phyloP scores from a whole-genome alignment of 2,888 invertebrate genomes.

The Arenicola marina region DNA sequence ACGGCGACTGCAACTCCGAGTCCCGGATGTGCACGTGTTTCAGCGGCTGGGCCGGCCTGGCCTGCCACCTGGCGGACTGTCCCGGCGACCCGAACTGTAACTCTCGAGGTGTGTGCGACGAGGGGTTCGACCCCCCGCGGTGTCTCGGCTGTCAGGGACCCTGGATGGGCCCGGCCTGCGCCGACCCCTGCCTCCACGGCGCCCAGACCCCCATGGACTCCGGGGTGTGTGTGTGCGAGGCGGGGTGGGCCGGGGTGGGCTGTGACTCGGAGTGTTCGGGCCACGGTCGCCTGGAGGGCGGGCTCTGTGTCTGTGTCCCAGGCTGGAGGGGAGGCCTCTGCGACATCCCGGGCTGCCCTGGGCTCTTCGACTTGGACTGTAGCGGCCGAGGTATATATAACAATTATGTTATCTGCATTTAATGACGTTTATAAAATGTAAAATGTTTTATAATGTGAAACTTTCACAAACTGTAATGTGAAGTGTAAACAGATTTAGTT shows the following conservation, averaged over 20 bases:
- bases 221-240: conserved; percentile 39
- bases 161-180: conserved; percentile 45
- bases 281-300: conserved; percentile 36
- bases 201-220: conserved; percentile 36
- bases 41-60: conserved; percentile 40
- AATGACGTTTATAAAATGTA: no score
- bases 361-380: conserved; percentile 40
- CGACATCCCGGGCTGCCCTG: conserved; percentile 47
- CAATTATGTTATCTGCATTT: no score
- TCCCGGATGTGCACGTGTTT: conserved; percentile 39
- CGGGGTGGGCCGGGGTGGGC: conserved; percentile 43
- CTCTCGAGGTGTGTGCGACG: conserved; percentile 37
- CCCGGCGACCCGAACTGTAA: conserved; percentile 41
- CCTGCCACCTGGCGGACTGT: conserved; percentile 42
- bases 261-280: conserved; percentile 47
- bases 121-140: conserved; percentile 34
- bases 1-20: conserved; percentile 44
- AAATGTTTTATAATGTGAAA: no score
- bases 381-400: conserved; percentile 46
- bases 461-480: no score
- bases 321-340: conserved; percentile 43
- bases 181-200: conserved; percentile 44
- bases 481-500: no score
- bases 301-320: conserved; percentile 37
- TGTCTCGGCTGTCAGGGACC: conserved; percentile 38